Evolutionary conservation across 2,888 invertebrate genomes (phyloP), one percentile per base, ranked within the genome.

Genomic region (Morpho deidamia): DNA sequence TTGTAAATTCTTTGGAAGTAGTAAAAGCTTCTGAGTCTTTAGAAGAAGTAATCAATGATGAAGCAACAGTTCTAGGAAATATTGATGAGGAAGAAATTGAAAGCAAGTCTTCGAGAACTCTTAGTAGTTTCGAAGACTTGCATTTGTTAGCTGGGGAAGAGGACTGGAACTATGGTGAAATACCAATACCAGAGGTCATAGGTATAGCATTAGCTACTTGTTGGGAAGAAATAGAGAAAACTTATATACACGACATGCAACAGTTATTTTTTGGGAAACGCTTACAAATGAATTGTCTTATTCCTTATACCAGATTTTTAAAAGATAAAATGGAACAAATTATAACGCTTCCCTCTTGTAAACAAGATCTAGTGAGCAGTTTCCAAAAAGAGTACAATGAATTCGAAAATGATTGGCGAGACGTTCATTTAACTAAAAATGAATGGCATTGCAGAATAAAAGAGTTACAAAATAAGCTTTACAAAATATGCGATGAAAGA

Each of bases 341-440:
- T 51, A 86, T 92, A 41, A 78, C 81, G 4, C 71, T 91, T 55
- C 91, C 92, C 0, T 92, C 92, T 58, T 67, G 73, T n/a, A 92
- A 92, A 70, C 92, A 92, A 69, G 83, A 89, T 50, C 69, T 91
- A 56, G 81, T 94, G 7, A 70, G 81, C 44, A 70, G 78, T 12
- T 93, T 94, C 69, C 93, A 93, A 72, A 81, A 76, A 37, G 76
- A 85, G 34, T 93, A 91, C 62, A 94, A 94, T 74, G 79, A 87
- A 14, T 87, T 93, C 57, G 91, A 92, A 60, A 79, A 85, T 55
- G 91, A 92, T 65, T 88, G 92, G 76, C 81, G 93, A 2, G 81
- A 87, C 53, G 83, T 92, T 53, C 75, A 80, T 60, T 87, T 91
- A 55, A 79, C 92, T 1, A 93, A 92, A 72, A 90, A 90, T 54